Base-by-base conservation (phyloP, 2,113 vertebrate species). In the Actenoides lindsayi region DNA sequence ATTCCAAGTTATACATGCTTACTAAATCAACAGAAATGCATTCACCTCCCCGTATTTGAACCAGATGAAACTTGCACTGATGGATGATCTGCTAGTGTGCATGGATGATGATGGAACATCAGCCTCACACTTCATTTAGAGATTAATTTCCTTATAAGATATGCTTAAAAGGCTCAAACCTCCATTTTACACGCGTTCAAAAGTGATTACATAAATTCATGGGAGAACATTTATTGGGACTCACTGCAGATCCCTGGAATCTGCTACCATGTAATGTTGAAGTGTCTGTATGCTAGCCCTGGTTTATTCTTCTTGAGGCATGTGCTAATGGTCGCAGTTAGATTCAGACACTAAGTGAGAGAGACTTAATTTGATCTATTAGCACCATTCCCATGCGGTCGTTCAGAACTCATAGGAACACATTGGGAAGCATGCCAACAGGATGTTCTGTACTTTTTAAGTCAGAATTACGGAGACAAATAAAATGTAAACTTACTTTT, bases 401-500 rank as follows among this genome's bases (percentile, higher is more conserved):
- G 16, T 63, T 78, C 62, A 62, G 39, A 77, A 54, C 30, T 80
- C 41, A 65, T 3, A 5, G 28, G 28, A 94, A 33, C 31, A 68
- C n/a, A 46, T 0, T 16, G 19, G 23, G 16, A 76, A 92, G 21
- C 57, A 60, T 24, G 8, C 33, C 35, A 87, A 73, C 37, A 31
- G 28, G 28, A 54, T 23, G 31, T 31, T 62, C 23, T 31, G 5
- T 50, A 67, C 20, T 30, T 76, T 67, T 39, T 37, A 16, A 53
- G 41, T 71, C 46, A 73, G 73, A 89, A 87, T 44, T 87, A 71
- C 3, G 13, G 30, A 85, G 30, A 6, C 54, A 90, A 89, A 78
- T 84, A 75, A 84, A 90, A 94, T 10, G 35, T 60, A 51, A 77
- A 94, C 94, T 96, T 96, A 98, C 98, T 93, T 97, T 95, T 95